Evolutionary conservation across 2,797 vertebrate genomes (phyloP).

Genomic region (Chaetophractus vellerosus): DNA sequence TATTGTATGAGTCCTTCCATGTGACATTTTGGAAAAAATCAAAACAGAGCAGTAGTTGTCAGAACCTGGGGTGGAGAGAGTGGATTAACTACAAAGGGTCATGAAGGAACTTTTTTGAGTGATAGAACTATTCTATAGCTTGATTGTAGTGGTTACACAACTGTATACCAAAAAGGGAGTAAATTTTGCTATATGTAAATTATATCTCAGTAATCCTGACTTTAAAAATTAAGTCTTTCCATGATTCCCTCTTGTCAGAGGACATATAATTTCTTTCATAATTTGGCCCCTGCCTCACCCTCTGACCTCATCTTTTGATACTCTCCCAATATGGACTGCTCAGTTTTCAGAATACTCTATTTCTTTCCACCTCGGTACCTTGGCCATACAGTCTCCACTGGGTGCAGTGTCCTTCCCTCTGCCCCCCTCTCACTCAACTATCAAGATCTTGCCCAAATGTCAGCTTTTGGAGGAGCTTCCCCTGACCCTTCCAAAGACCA

Average conservation of each 20-base stretch:
- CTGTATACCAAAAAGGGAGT: not conserved
- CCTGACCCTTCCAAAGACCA: not conserved
- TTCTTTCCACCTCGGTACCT: not conserved
- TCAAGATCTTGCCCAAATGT: not conserved
- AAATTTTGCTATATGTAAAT: not conserved
- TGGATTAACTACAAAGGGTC: not conserved
- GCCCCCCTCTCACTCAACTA: not conserved
- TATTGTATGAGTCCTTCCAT: not conserved
- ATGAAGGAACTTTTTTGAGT: not conserved
- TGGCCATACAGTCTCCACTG: not conserved
- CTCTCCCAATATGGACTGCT: not conserved
- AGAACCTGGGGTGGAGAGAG: not conserved
- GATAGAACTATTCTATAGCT: not conserved
- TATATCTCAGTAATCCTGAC: not conserved
- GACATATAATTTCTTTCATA: not conserved
- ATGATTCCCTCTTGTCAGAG: not conserved
- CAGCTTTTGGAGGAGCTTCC: not conserved
- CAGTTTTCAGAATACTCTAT: not conserved
- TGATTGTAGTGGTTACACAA: not conserved
- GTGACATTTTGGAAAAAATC: not conserved
- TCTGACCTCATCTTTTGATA: not conserved
- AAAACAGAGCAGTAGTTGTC: not conserved
- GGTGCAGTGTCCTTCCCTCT: not conserved
- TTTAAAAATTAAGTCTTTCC: not conserved
- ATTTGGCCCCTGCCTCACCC: not conserved